A percentile compares a stretch with the other conserved stretches of the same genome.
Evolutionary conservation across 2,797 vertebrate species (phyloP).

Genomic region (Apogon talboti): DNA sequence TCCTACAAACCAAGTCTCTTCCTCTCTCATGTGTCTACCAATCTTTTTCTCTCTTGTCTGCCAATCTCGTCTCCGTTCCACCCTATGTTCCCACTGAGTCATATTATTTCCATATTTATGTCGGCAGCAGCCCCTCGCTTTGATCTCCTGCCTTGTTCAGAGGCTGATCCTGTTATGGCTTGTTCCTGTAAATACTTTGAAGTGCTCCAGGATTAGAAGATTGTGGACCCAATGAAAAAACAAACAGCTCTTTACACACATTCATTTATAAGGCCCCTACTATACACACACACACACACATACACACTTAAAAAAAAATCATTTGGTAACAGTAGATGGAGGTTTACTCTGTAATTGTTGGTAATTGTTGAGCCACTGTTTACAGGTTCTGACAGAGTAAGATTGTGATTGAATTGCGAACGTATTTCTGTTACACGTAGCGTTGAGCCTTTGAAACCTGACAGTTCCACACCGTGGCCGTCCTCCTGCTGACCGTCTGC

Average conservation of each 20-base stretch:
- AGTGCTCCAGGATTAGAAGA: conserved; percentile 78
- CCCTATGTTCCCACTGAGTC: conserved; percentile 74
- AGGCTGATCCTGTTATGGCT: conserved; percentile 80
- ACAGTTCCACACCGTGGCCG: conserved; percentile 50
- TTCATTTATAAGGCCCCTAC: conserved; percentile 70
- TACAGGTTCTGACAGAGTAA: conserved; percentile 68
- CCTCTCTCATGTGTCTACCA: conserved; percentile 37
- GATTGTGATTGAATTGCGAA: conserved; percentile 74
- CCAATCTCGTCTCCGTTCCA: conserved; percentile 54
- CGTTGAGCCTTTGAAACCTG: conserved; percentile 71
- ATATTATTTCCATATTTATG: conserved; percentile 82
- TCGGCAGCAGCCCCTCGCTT: conserved; percentile 65
- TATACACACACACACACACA: conserved; percentile 40
- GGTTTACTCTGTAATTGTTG: conserved; percentile 81
- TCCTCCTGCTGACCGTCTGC: conserved; percentile 53
- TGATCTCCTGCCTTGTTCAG: conserved; percentile 71
- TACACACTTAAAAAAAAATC: conserved; percentile 66
- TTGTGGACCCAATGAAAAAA: conserved; percentile 75
- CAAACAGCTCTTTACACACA: conserved; percentile 74
- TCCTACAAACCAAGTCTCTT: conserved; percentile 34
- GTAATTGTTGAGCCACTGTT: conserved; percentile 79
- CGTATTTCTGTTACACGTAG: conserved; percentile 56
- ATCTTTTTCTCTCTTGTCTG: conserved; percentile 47
- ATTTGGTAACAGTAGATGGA: conserved; percentile 81
- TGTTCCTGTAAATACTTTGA: conserved; percentile 82